Evolutionary conservation across 2,113 vertebrate genomes (phyloP).

Genomic region (Mobula hypostoma): DNA sequence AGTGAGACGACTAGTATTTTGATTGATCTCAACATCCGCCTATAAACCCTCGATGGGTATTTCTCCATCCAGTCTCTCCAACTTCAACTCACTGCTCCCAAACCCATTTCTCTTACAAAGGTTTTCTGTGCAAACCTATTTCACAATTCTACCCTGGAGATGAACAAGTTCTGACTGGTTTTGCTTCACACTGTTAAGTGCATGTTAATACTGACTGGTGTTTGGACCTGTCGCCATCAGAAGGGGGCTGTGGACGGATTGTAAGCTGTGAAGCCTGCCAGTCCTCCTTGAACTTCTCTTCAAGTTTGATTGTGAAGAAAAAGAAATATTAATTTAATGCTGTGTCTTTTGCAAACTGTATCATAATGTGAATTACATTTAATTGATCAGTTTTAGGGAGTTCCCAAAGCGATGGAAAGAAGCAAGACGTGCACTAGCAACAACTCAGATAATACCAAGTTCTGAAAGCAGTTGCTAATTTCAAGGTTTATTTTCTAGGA

Average conservation of each 20-base stretch:
- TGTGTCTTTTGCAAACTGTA: not conserved
- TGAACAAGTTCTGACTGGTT: not conserved
- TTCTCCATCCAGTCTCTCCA: not conserved
- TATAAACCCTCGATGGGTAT: not conserved
- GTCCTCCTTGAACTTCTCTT: not conserved
- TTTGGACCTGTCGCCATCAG: not conserved
- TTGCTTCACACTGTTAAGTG: not conserved
- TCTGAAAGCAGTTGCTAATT: not conserved
- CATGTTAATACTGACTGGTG: not conserved
- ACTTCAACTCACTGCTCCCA: not conserved
- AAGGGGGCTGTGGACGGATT: not conserved
- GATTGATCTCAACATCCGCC: not conserved
- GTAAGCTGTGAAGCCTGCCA: not conserved
- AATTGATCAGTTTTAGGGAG: not conserved
- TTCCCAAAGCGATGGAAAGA: too few species aligned
- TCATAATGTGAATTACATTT: not conserved
- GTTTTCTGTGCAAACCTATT: not conserved
- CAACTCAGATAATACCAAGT: not conserved
- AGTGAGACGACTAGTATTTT: not conserved
- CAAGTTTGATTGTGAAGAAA: not conserved
- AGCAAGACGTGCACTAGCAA: too few species aligned
- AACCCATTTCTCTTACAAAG: not conserved
- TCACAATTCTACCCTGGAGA: not conserved
- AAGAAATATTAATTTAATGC: not conserved
- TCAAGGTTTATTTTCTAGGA: not conserved